phyloP scores from a whole-genome alignment of 2,888 invertebrate genomes.

The Epirrita christyi region DNA sequence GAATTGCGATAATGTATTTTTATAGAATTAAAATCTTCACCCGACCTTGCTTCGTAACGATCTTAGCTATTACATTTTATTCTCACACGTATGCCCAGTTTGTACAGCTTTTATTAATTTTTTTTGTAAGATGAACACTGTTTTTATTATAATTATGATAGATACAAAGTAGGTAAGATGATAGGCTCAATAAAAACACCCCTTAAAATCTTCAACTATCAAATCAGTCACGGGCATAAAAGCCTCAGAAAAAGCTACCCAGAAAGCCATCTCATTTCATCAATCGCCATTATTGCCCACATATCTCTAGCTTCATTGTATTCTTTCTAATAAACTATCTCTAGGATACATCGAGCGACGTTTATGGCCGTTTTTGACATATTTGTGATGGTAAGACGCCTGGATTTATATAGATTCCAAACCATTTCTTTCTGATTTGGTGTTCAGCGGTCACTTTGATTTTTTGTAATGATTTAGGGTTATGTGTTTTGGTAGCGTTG shows the following conservation, averaged over 20 bases:
- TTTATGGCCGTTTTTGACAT: slow-evolving; percentile 78
- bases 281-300: slow-evolving; percentile 54
- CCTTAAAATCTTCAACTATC: slow-evolving; percentile 1
- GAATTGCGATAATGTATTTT: too few relatives aligned
- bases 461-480: slow-evolving; percentile 64
- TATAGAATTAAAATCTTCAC: too few relatives aligned
- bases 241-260: slow-evolving; percentile 21
- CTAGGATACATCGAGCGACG: slow-evolving; percentile 63
- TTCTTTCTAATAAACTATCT: slow-evolving; percentile 75
- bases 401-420: slow-evolving; percentile 74
- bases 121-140: too few relatives aligned
- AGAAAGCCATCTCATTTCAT: slow-evolving; percentile 48
- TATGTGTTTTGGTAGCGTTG: slow-evolving; percentile 47
- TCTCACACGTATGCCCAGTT: too few relatives aligned
- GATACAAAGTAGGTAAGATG: too few relatives aligned
- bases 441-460: slow-evolving; percentile 62
- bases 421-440: slow-evolving; percentile 66
- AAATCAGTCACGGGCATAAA: slow-evolving; percentile 30
- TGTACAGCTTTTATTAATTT: too few relatives aligned
- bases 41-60: too few relatives aligned
- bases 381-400: slow-evolving; percentile 78
- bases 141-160: too few relatives aligned
- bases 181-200: not conserved
- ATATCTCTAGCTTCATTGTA: slow-evolving; percentile 66
- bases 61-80: too few relatives aligned